Percentiles rank a stretch among this genome's conserved stretches.
These are phyloP conservation scores for Bambusicola thoracicus DNA, from an alignment of 2,113 vertebrate species.

Conservation along the genomic window DNA sequence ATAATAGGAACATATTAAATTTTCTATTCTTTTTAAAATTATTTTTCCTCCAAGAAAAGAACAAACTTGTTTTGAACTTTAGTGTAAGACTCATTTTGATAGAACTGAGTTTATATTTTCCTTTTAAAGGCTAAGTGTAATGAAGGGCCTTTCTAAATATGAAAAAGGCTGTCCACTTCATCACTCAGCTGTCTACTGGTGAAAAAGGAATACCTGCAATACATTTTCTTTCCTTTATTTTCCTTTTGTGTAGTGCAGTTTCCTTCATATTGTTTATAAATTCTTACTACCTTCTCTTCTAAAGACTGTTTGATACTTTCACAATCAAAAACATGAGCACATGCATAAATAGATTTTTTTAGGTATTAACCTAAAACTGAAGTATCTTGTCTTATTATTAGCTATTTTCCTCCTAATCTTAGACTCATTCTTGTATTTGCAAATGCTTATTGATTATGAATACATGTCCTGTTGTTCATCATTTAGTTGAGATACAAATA, in stretches of 20 bases:
- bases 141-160: background rate
- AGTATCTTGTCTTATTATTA: background rate
- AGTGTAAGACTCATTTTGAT: background rate
- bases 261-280: background rate
- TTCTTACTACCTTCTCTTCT: background rate
- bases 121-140: background rate
- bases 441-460: background rate
- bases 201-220: background rate
- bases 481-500: background rate
- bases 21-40: background rate
- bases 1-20: background rate
- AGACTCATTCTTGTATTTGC: background rate
- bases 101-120: background rate
- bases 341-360: background rate
- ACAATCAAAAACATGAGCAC: background rate
- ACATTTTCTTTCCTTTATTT: background rate
- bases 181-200: background rate
- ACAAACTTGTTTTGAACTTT: background rate
- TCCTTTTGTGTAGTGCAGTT: background rate
- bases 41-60: background rate
- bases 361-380: background rate
- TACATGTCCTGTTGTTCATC: background rate
- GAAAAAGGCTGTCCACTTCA: background rate
- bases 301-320: background rate
- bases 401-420: background rate